Evolutionary conservation across 2,888 invertebrate genomes (phyloP).

Genomic region (Carcina quercana): DNA sequence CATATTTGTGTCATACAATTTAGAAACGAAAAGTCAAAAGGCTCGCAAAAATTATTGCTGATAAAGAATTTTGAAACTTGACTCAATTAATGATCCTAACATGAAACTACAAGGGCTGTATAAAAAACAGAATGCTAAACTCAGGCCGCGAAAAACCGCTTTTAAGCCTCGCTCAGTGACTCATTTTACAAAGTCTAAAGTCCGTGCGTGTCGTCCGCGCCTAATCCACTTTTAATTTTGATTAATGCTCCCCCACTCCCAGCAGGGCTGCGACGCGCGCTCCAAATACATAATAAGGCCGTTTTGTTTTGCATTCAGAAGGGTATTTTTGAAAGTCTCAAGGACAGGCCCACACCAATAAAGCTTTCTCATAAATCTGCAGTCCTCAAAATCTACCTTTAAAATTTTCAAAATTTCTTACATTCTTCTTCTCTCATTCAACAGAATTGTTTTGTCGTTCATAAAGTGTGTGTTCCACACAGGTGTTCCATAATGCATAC

Average conservation of each 20-base stretch:
- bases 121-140: not conserved
- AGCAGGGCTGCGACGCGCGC: constrained; percentile 22
- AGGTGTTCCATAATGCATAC: too few relatives aligned
- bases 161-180: constrained; percentile 5
- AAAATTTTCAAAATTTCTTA: too few relatives aligned
- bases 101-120: not conserved
- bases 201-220: constrained; percentile 24
- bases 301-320: constrained; percentile 17
- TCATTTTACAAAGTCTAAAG: constrained; percentile 5
- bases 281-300: constrained; percentile 34
- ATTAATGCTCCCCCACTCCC: constrained; percentile 49
- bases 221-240: constrained; percentile 71
- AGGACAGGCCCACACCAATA: too few relatives aligned
- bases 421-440: not conserved
- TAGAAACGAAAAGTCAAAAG: not conserved
- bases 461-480: too few relatives aligned
- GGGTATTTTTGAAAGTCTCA: too few relatives aligned
- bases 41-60: too few relatives aligned
- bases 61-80: too few relatives aligned
- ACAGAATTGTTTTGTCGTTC: not conserved
- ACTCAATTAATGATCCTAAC: not conserved
- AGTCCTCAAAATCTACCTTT: too few relatives aligned
- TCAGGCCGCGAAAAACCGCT: constrained; percentile 5
- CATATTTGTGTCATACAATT: too few relatives aligned
- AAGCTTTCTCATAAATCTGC: too few relatives aligned